Percentiles rank a stretch among this genome's conserved stretches.
Evolutionary conservation across 2,797 vertebrate species (phyloP).

Genomic region (Esox lucius): DNA sequence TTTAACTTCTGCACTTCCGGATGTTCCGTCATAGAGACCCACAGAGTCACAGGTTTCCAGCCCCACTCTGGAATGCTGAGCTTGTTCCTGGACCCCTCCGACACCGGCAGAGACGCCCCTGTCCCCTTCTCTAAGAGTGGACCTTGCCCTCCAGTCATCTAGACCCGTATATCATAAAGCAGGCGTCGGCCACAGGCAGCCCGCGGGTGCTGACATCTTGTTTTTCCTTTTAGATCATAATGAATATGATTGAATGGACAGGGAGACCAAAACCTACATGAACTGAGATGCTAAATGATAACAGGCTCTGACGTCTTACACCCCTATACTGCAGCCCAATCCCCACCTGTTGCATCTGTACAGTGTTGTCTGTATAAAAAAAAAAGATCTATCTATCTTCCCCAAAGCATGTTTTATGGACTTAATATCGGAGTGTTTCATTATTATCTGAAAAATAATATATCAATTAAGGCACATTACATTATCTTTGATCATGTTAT

Average conservation of each 20-base stretch:
- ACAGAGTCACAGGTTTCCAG: slow-evolving; percentile 32
- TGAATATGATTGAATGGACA: neutral
- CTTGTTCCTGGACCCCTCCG: slow-evolving; percentile 28
- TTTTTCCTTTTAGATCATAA: neutral
- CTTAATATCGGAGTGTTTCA: slow-evolving; percentile 67
- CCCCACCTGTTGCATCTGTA: slow-evolving; percentile 50
- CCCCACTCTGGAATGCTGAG: slow-evolving; percentile 22
- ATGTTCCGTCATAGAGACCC: slow-evolving; percentile 49
- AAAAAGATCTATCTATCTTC: neutral
- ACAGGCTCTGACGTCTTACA: slow-evolving; percentile 11
- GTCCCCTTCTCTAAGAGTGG: slow-evolving; percentile 34
- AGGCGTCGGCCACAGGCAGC: neutral
- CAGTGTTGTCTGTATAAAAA: slow-evolving; percentile 69
- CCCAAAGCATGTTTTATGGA: slow-evolving; percentile 58
- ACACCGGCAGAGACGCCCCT: neutral
- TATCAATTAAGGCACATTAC: slow-evolving; percentile 18
- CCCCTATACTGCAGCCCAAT: slow-evolving; percentile 20
- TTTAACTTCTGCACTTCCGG: slow-evolving; percentile 56
- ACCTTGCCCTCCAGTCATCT: slow-evolving; percentile 46
- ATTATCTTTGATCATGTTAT: slow-evolving; percentile 1
- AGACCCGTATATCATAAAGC: neutral
- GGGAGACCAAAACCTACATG: neutral
- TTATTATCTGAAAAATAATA: slow-evolving; percentile 35
- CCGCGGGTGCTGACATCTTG: neutral
- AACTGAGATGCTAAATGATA: neutral